These are phyloP conservation scores for Ochropacha duplaris DNA, from an alignment of 2,888 invertebrate genomes.

Conservation along the genomic window DNA sequence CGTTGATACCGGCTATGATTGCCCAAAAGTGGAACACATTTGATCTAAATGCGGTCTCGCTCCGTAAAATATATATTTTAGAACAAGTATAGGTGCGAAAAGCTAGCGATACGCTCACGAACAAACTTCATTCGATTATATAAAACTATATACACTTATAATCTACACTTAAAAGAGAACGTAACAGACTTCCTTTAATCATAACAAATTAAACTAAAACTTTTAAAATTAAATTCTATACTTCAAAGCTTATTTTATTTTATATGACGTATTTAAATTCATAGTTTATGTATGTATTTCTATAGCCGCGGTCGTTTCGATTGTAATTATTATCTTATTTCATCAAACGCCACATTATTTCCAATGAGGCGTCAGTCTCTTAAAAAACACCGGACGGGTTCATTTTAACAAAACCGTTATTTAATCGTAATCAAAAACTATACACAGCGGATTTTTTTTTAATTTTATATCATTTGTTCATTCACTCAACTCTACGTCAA, in stretches of 20 bases:
- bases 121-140: constrained; percentile 19
- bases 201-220: constrained; percentile 4
- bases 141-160: constrained; percentile 29
- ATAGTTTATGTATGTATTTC: not conserved
- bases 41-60: constrained; percentile 7
- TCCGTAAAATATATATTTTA: constrained; percentile 5
- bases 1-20: not conserved
- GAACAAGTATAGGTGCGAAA: constrained; percentile 33
- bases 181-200: constrained; percentile 19
- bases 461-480: constrained; percentile 33
- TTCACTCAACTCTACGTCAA: constrained; percentile 38
- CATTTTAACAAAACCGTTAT: not conserved
- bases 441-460: constrained; percentile 19
- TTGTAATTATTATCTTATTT: not conserved
- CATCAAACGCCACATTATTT: not conserved
- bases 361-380: not conserved
- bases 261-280: not conserved
- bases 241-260: not conserved
- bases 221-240: constrained; percentile 9
- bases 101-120: constrained; percentile 32
- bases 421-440: not conserved
- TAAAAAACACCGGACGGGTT: not conserved
- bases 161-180: constrained; percentile 25
- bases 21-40: not conserved
- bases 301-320: constrained; percentile 3